phyloP scores from a whole-genome alignment of 1,140 invertebrate genomes.

The Drosophila mojavensis region DNA sequence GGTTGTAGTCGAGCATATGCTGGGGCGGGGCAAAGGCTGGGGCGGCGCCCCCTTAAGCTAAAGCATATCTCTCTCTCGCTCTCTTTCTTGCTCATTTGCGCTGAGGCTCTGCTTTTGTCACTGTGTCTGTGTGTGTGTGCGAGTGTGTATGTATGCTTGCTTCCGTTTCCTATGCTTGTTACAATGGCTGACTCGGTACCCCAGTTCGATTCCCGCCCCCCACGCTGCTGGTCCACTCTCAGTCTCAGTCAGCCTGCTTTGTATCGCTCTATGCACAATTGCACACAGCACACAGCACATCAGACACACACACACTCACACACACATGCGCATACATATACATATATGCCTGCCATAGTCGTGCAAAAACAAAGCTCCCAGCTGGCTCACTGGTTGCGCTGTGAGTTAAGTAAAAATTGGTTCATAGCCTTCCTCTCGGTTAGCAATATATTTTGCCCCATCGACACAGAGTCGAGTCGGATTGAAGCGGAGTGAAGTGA shows the following conservation, averaged over 20 bases:
- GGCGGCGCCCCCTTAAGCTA: neutral
- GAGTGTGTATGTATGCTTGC: constrained; percentile 33
- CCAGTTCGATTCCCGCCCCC: constrained; percentile 27
- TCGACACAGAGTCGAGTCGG: constrained; percentile 21
- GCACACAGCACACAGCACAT: constrained; percentile 61
- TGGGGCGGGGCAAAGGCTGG: too few relatives aligned
- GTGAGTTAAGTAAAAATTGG: constrained; percentile 74
- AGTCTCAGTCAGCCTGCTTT: constrained; percentile 47
- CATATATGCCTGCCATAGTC: neutral
- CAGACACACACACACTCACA: constrained; percentile 5
- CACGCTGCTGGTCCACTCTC: neutral
- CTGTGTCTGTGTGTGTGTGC: neutral
- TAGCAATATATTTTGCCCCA: constrained; percentile 56
- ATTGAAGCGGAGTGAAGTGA: constrained; percentile 9
- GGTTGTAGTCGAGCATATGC: constrained; percentile 57
- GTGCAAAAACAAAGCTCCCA: constrained; percentile 57
- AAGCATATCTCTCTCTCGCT: constrained; percentile 12
- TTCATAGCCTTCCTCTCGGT: constrained; percentile 55
- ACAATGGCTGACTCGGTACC: constrained; percentile 57
- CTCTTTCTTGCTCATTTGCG: constrained; percentile 3
- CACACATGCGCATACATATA: neutral
- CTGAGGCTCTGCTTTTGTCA: neutral
- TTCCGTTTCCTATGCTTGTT: constrained; percentile 67
- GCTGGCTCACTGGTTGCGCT: constrained; percentile 30
- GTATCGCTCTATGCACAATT: constrained; percentile 76